These are phyloP conservation scores for Prionchulus punctatus DNA, from an alignment of 2,888 invertebrate genomes.

Conservation along the genomic window DNA sequence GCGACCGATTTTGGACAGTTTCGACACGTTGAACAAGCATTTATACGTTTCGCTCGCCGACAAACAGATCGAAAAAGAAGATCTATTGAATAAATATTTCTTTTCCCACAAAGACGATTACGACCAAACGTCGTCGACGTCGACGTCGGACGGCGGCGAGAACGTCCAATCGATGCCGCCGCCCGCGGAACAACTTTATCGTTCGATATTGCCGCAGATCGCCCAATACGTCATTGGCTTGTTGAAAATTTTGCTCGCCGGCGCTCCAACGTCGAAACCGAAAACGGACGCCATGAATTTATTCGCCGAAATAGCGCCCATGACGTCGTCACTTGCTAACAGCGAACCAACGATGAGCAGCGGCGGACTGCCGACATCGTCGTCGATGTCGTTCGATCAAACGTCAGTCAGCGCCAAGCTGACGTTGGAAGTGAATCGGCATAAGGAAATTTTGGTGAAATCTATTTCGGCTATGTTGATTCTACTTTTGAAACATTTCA, in stretches of 20 bases:
- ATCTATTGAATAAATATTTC: constrained; percentile 21
- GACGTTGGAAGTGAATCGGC: constrained; percentile 89
- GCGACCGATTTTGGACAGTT: constrained; percentile 83
- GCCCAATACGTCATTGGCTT: constrained; percentile 74
- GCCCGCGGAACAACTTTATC: constrained; percentile 75
- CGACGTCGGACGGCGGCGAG: too few relatives aligned
- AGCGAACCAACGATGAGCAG: neutral
- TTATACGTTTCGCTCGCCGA: constrained; percentile 84
- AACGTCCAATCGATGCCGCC: too few relatives aligned
- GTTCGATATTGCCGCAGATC: constrained; percentile 80
- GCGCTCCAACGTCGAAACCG: constrained; percentile 95
- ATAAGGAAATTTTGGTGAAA: constrained; percentile 88
- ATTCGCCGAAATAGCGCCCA: constrained; percentile 82
- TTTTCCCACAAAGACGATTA: constrained; percentile 44
- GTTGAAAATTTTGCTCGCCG: constrained; percentile 84
- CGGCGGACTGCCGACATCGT: neutral
- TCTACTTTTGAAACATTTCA: constrained; percentile 85
- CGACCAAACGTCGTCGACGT: constrained; percentile 56
- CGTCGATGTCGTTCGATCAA: neutral
- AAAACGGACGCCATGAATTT: constrained; percentile 96
- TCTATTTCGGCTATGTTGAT: constrained; percentile 75
- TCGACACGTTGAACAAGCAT: constrained; percentile 45
- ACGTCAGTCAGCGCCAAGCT: constrained; percentile 36
- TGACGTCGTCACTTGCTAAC: constrained; percentile 4
- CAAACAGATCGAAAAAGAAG: constrained; percentile 51